Evolutionary conservation across 2,888 invertebrate species (phyloP).

Genomic region (Frankliniella fusca): DNA sequence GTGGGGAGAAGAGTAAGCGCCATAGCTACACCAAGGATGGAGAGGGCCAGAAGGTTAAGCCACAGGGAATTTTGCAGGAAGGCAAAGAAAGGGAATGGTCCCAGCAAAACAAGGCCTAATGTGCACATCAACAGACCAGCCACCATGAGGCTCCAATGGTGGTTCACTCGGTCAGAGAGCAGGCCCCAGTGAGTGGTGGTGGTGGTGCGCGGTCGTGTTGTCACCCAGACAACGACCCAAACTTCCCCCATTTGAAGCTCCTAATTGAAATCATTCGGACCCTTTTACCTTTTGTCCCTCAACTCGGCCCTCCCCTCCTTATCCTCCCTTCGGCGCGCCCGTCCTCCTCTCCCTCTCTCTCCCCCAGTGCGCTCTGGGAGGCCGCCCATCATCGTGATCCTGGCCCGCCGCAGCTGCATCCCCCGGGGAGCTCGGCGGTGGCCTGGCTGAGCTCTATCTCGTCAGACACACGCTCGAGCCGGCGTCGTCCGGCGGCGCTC

Average conservation of each 20-base stretch:
- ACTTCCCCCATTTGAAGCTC: background rate
- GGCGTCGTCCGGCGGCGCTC: too few species aligned
- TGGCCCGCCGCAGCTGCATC: too few species aligned
- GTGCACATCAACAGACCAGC: constrained; percentile 61
- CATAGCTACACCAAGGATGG: constrained; percentile 64
- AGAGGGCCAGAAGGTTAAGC: constrained; percentile 62
- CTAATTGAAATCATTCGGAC: background rate
- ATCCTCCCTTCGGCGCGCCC: too few species aligned
- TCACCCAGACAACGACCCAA: background rate
- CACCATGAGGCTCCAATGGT: constrained; percentile 72
- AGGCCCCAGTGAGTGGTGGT: constrained; percentile 75
- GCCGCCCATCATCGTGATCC: too few species aligned
- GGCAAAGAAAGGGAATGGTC: constrained; percentile 62
- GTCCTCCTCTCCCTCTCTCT: too few species aligned
- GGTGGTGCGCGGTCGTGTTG: constrained; percentile 55
- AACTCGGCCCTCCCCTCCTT: background rate
- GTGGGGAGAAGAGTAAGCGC: constrained; percentile 69
- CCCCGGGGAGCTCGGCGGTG: too few species aligned
- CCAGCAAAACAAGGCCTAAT: constrained; percentile 60
- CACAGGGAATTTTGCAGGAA: constrained; percentile 57
- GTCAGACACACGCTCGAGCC: too few species aligned
- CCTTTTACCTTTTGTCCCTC: background rate
- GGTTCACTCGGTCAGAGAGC: constrained; percentile 62
- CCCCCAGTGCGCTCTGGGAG: too few species aligned
- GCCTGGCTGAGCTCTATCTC: too few species aligned